These are phyloP conservation scores for Geothlypis trichas DNA, from an alignment of 2,113 vertebrate species.

Conservation along the genomic window DNA sequence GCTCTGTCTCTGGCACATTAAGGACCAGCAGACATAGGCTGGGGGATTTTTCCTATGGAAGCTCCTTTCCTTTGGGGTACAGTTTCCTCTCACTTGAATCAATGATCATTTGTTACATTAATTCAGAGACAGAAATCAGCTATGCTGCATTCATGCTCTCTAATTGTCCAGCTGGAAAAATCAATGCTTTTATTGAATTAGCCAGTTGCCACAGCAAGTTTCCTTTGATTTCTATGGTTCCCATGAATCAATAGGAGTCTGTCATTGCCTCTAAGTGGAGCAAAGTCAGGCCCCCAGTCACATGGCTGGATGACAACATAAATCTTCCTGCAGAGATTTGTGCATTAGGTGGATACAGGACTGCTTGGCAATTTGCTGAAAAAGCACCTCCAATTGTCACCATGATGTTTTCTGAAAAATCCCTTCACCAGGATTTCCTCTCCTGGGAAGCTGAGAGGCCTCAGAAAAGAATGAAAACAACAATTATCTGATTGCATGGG, in stretches of 20 bases:
- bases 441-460: too few species aligned
- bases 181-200: conserved; percentile 71
- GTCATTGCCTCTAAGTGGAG: not conserved
- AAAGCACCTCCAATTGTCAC: not conserved
- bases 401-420: too few species aligned
- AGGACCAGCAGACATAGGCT: not conserved
- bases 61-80: not conserved
- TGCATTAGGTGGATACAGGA: not conserved
- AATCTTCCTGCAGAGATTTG: not conserved
- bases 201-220: conserved; percentile 47
- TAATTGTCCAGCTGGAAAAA: conserved; percentile 61
- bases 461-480: too few species aligned
- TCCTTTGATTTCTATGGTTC: conserved; percentile 60
- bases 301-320: not conserved
- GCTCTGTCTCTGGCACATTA: not conserved
- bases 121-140: conserved; percentile 56
- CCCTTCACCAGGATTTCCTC: too few species aligned
- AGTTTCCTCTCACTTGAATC: conserved; percentile 15
- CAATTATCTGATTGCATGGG: too few species aligned
- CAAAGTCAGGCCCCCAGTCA: not conserved
- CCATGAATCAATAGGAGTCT: conserved; percentile 20
- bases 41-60: not conserved
- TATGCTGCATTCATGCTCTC: conserved; percentile 41
- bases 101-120: conserved; percentile 66
- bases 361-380: rapidly evolving